Evolutionary conservation across 1,140 invertebrate species (phyloP), one percentile per base, ranked within the genome.

Genomic region (Psilanteris sp.): DNA sequence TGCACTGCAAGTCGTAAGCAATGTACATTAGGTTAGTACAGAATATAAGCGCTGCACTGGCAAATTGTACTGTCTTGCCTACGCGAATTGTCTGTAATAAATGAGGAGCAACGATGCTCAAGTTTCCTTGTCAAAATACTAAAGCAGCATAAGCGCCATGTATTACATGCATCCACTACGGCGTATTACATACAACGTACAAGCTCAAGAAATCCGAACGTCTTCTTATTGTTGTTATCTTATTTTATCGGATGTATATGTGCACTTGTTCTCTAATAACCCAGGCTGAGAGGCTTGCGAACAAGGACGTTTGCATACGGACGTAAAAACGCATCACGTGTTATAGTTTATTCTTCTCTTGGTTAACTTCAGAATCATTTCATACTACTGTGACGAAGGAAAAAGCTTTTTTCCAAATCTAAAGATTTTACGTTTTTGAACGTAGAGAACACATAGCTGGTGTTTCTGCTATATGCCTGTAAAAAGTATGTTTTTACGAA

Each of bases 1-100:
- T 54, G 41, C 20, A 15, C 24, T 72, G 46, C 55, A 55, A 55
- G 59, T 62, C 44, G 43, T 44, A 39, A 59, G 41, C 52, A 27
- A 48, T 41, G 67, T 59, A 61, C 50, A 44, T 52, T 46, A 52
- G 37, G 34, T 39, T 67, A 10, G 14, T 36, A 50, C 54, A 59
- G 52, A 59, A 64, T 46, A 64, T 59, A 73, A 76, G 70, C 70
- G 59, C 39, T 59, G 32, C 54, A 24, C 61, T 64, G 67, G 77
- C 73, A 79, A 79, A 79, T 79, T 79, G 73, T 64, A 71, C 68
- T 72, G 71, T 59, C 79, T 80, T 77, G 48, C 67, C 71, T 78
- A 71, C 68, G 68, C 66, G 61, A 76, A 66, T 66, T 68, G 68
- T 72, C 52, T 22, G 74, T 74, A 68, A 76, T 77, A 74, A 80